phyloP scores from a whole-genome alignment of 2,888 invertebrate species.

The Oligia strigilis region DNA sequence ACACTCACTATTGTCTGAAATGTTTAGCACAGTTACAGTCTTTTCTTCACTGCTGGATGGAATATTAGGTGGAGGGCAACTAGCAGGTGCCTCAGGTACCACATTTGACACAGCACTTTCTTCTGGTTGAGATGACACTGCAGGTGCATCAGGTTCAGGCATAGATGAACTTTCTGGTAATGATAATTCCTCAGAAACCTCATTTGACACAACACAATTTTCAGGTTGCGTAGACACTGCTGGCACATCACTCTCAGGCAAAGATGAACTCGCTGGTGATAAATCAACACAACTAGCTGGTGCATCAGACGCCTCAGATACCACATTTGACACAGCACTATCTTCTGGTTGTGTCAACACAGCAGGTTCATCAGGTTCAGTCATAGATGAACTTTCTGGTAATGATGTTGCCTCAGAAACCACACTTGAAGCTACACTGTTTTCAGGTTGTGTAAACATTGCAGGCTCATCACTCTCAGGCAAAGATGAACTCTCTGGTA shows the following conservation, averaged over 20 bases:
- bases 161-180: conserved; percentile 49
- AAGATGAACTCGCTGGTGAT: conserved; percentile 49
- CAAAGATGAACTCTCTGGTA: conserved; percentile 46
- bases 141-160: conserved; percentile 37
- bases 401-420: conserved; percentile 42
- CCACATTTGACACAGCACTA: conserved; percentile 33
- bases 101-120: conserved; percentile 51
- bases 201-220: conserved; percentile 8
- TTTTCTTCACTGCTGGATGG: conserved; percentile 83
- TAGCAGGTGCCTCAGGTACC: conserved; percentile 54
- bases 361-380: conserved; percentile 38
- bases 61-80: conserved; percentile 57
- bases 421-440: conserved; percentile 4
- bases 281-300: conserved; percentile 23
- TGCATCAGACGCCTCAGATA: background rate
- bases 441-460: conserved; percentile 14
- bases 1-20: conserved; percentile 78
- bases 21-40: conserved; percentile 75
- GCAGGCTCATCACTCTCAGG: conserved; percentile 33
- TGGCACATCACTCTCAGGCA: conserved; percentile 30
- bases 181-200: conserved; percentile 42
- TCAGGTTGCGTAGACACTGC: conserved; percentile 19
- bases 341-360: conserved; percentile 45
- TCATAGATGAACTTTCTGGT: conserved; percentile 47
- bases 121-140: conserved; percentile 44